These are phyloP conservation scores for Neoascia interrupta DNA, from an alignment of 2,888 invertebrate species.

Conservation along the genomic window DNA sequence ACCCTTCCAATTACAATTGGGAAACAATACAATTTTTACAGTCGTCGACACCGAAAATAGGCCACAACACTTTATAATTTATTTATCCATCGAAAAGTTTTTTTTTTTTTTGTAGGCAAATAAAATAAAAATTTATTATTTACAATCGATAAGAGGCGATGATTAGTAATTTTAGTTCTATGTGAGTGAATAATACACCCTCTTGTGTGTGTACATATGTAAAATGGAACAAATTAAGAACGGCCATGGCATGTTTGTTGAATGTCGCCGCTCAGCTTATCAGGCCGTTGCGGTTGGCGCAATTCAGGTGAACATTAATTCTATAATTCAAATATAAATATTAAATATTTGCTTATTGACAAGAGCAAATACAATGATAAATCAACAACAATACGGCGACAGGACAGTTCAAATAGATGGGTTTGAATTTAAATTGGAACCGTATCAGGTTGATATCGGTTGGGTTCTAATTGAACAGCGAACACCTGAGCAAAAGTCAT, in stretches of 20 bases:
- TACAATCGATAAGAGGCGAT: conserved; percentile 40
- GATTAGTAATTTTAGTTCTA: conserved; percentile 10
- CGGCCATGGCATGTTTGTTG: conserved; percentile 48
- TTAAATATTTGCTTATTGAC: conserved; percentile 34
- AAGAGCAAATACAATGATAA: not conserved
- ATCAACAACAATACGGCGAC: too few relatives aligned
- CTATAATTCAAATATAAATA: conserved; percentile 33
- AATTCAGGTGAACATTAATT: conserved; percentile 44
- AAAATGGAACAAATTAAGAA: conserved; percentile 6
- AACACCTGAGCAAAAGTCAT: conserved; percentile 10
- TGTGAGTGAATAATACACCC: not conserved
- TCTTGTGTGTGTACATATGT: not conserved
- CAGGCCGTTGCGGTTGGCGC: conserved; percentile 6
- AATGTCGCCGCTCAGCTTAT: conserved; percentile 53
- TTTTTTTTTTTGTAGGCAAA: too few relatives aligned
- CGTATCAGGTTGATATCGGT: conserved; percentile 38
- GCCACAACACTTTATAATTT: conserved; percentile 32
- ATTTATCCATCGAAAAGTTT: conserved; percentile 27
- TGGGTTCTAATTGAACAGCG: not conserved
- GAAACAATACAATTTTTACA: not conserved
- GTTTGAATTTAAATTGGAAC: not conserved
- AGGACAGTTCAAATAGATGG: not conserved
- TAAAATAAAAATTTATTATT: conserved; percentile 35
- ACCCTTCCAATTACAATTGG: not conserved
- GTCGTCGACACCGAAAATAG: not conserved